Evolutionary conservation across 1,140 invertebrate species (phyloP).

Genomic region (Amyelois transitella): DNA sequence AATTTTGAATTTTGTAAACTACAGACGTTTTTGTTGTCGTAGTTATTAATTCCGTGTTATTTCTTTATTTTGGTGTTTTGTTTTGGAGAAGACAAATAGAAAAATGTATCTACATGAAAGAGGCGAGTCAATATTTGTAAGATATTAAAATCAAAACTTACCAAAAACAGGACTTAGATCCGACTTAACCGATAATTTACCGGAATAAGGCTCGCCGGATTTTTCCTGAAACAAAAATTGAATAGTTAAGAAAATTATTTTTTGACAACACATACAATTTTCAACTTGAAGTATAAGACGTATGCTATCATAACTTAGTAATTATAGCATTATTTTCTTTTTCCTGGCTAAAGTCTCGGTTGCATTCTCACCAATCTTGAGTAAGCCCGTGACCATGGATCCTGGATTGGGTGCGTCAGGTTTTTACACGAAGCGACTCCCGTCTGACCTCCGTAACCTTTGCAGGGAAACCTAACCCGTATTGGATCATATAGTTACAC

Average conservation of each 20-base stretch:
- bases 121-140: no score
- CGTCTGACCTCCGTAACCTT: no score
- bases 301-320: not conserved
- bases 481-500: no score
- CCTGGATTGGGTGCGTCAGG: no score
- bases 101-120: no score
- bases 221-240: constrained; percentile 87
- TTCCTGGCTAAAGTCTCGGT: no score
- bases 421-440: no score
- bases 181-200: constrained; percentile 84
- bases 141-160: constrained; percentile 75
- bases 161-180: constrained; percentile 90
- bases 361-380: no score
- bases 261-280: constrained; percentile 5
- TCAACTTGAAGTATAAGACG: not conserved
- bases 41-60: not conserved
- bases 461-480: no score
- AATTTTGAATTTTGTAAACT: not conserved
- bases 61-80: not conserved
- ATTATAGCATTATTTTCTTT: not conserved
- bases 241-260: no score
- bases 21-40: not conserved
- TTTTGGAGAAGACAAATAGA: no score
- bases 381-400: no score
- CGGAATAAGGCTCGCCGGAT: constrained; percentile 82